Evolutionary conservation across 2,888 invertebrate species (phyloP), one percentile per base, ranked within the genome.

Genomic region (Notocelia uddmanniana): DNA sequence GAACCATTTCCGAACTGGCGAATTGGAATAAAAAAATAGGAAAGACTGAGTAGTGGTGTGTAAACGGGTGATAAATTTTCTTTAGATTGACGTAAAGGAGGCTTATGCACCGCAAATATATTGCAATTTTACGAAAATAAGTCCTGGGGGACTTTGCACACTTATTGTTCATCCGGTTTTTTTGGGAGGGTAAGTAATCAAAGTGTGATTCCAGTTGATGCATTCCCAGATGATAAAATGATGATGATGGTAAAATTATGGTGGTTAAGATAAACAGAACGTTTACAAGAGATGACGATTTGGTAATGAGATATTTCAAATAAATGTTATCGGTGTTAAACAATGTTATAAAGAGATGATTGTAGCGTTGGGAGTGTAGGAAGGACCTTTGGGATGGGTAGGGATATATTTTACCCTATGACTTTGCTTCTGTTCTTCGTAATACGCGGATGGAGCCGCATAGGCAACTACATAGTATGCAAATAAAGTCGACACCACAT

Each of bases 1-100:
- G 58, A 70, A 54, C 59, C 66, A 54, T 67, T 71, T 67, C 70
- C 71, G 59, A 71, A 66, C 66, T 54, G 48, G 54, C 52, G 64
- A 48, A 59, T 70, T 59, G 41, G 59, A 71, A 71, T 67, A 50
- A 71, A 66, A 71, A 48, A 54, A 37, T 37, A 54, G 21, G 54
- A 54, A 64, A 50, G 34, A 68, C 60, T 50, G 62, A 67, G 64
- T 41, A 71, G 66, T 45, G 59, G 54, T 66, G 71, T 71, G 60
- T 71, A 45, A 71, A 71, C 59, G 13, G 45, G 23, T 48, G 71
- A 71, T 67, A 67, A 52, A 71, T 45, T 67, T 50, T 48, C 55
- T 55, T 57, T 66, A 26, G 54, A 55, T 66, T 66, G 41, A 45
- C 54, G 26, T 41, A 18, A 45, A 66, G 11, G 23, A 54, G 52